Conservation (phyloP, 92 coral and sea anemone species). For the Zoanthus sociatus region DNA sequence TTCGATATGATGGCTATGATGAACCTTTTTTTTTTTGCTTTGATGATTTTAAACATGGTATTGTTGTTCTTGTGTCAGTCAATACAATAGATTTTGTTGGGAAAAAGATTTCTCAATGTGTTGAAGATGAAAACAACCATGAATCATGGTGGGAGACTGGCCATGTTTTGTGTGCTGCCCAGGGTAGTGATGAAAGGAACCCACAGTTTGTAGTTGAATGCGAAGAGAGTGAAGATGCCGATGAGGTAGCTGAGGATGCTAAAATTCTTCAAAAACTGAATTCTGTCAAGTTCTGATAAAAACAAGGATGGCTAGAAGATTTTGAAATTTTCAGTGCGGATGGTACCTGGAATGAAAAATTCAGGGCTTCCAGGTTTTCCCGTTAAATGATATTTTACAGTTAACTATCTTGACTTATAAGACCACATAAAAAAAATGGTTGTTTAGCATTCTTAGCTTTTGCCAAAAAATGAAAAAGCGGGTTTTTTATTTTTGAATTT, state of each 20-base stretch:
- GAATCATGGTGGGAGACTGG: slow-evolving; percentile 60
- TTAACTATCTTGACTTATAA: no score
- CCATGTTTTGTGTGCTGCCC: slow-evolving; percentile 36
- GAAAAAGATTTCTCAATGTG: slow-evolving; percentile 36
- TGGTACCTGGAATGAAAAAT: neutral
- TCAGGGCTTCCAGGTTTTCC: no score
- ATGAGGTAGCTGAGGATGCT: slow-evolving; percentile 14
- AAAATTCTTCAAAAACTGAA: slow-evolving; percentile 33
- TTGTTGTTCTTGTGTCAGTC: slow-evolving; percentile 21
- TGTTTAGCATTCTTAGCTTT: no score
- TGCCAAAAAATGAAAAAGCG: no score
- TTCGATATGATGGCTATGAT: slow-evolving; percentile 61
- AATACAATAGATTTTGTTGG: slow-evolving; percentile 43
- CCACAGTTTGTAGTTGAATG: slow-evolving; percentile 50
- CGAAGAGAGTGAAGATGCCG: slow-evolving; percentile 12
- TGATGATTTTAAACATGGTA: slow-evolving; percentile 43
- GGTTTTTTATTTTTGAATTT: no score
- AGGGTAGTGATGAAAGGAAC: slow-evolving; percentile 38
- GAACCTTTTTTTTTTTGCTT: slow-evolving; percentile 41
- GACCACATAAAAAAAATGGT: no score
- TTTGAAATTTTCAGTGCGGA: slow-evolving; percentile 19
- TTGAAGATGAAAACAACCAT: slow-evolving; percentile 55
- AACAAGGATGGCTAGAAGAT: neutral
- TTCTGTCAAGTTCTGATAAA: neutral
- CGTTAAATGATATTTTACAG: no score